These are phyloP conservation scores for Pseudorhombus dupliciocellatus DNA, from an alignment of 2,113 vertebrate species.

Conservation along the genomic window DNA sequence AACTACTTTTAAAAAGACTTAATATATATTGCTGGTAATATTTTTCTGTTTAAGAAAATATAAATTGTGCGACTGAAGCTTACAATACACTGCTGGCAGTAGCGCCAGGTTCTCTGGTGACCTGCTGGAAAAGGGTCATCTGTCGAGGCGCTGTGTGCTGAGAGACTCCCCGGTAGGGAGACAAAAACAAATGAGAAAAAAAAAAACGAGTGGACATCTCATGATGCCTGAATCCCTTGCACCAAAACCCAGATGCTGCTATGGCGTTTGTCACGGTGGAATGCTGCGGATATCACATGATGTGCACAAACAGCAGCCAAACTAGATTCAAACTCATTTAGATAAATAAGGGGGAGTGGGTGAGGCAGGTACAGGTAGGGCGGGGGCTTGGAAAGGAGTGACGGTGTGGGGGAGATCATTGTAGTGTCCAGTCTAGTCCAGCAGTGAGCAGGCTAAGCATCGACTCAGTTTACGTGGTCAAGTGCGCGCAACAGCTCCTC, in stretches of 20 bases:
- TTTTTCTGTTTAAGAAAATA: slow-evolving; percentile 82
- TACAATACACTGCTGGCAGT: slow-evolving; percentile 82
- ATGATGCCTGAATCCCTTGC: slow-evolving; percentile 59
- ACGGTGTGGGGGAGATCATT: slow-evolving; percentile 83
- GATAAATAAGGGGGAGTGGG: slow-evolving; percentile 69
- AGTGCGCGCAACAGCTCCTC: slow-evolving; percentile 94
- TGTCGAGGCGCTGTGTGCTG: slow-evolving; percentile 70
- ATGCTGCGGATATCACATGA: slow-evolving; percentile 73
- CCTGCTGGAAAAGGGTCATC: slow-evolving; percentile 66
- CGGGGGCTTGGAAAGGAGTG: slow-evolving; percentile 52
- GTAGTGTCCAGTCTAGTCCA: slow-evolving; percentile 88
- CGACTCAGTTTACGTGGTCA: slow-evolving; percentile 94
- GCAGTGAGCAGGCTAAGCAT: slow-evolving; percentile 70
- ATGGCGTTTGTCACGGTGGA: slow-evolving; percentile 71
- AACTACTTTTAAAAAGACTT: slow-evolving; percentile 92
- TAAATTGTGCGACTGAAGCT: slow-evolving; percentile 83
- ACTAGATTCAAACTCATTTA: slow-evolving; percentile 61
- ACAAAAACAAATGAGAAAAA: not conserved
- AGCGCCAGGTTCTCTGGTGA: slow-evolving; percentile 64
- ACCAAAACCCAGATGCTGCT: slow-evolving; percentile 64
- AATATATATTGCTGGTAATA: slow-evolving; percentile 83
- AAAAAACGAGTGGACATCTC: slow-evolving; percentile 43
- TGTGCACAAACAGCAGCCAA: slow-evolving; percentile 74
- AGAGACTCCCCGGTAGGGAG: slow-evolving; percentile 52
- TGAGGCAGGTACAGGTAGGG: not conserved